Evolutionary conservation across 2,797 vertebrate species (phyloP), one percentile per base, ranked within the genome.

Genomic region (Octomys mimax): DNA sequence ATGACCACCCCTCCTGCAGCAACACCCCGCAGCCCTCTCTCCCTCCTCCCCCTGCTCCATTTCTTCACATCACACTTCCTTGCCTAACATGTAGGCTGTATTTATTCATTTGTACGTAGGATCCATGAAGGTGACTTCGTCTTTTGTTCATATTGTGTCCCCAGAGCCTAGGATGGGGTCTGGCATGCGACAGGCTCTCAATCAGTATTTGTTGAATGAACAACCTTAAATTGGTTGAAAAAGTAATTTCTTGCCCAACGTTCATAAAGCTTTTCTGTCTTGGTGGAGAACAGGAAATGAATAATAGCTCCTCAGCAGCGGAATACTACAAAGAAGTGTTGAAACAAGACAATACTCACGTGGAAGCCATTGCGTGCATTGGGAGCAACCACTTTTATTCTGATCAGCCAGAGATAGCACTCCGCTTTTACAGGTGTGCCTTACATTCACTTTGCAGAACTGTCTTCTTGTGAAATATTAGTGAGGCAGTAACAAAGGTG

Each of bases 361-460:
- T 99, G 96, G 99, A 99, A 97, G 99, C 99, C 70, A 99, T 99
- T 18, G 99, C 99, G 0, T 99, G 99, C 95, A 99, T 99, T 77
- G 99, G 99, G 97, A 99, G 99, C 98, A 99, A 99, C 98, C 99
- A 99, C 98, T 99, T 99, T 94, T 99, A 99, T 97, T 99, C 99
- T 1, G 99, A 99, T 97, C 99, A 99, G 94, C 99, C 99, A 0
- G 99, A 99, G 98, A 99, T 99, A 33, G 99, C 99, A 0, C 98
- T 99, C 89, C 99, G 99, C 5, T 99, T 99, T 98, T 99, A 99
- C 98, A 99, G 99, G 99, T 99, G 96, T 59, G 91, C 83, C 52
- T 42, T 28, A 0, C 18, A 14, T 49, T 75, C 64, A 12, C 0
- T 49, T 54, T 77, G 8, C 79, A 12, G 62, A 75, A 71, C 11